Percentiles rank a stretch among this genome's conserved stretches.
phyloP scores from a whole-genome alignment of 2,888 invertebrate species.

The Calliopum simillimum region DNA sequence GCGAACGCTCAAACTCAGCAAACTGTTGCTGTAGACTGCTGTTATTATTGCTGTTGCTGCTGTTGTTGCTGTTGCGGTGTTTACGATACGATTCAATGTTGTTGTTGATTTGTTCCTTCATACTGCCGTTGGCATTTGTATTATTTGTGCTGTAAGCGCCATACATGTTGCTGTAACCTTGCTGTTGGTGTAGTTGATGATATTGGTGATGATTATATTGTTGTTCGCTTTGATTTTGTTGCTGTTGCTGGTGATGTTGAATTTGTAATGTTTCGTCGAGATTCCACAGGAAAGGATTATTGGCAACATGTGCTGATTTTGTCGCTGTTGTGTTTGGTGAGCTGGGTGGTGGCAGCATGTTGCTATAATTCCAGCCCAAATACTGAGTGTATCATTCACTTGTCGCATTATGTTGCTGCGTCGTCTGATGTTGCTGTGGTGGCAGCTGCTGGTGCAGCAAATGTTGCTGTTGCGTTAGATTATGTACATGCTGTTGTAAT shows the following conservation, averaged over 20 bases:
- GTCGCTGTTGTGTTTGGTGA: constrained; percentile 34
- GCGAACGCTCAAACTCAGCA: constrained; percentile 20
- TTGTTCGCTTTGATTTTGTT: constrained; percentile 47
- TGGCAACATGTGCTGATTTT: constrained; percentile 32
- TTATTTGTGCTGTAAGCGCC: constrained; percentile 26
- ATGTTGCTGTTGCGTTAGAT: constrained; percentile 53
- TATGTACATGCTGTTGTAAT: constrained; percentile 54
- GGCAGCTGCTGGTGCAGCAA: constrained; percentile 44
- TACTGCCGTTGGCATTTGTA: constrained; percentile 1
- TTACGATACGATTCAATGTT: constrained; percentile 22
- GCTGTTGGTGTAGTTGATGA: constrained; percentile 43
- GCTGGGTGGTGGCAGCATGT: constrained; percentile 49
- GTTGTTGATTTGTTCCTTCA: neutral
- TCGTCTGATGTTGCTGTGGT: constrained; percentile 50
- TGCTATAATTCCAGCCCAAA: constrained; percentile 65
- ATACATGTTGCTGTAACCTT: constrained; percentile 39
- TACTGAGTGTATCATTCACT: constrained; percentile 66
- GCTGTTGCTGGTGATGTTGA: constrained; percentile 40
- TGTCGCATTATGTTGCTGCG: constrained; percentile 62
- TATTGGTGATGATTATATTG: constrained; percentile 47
- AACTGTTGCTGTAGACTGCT: constrained; percentile 48
- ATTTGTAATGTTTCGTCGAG: constrained; percentile 52
- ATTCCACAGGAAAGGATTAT: constrained; percentile 58
- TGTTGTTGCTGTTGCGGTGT: constrained; percentile 21
- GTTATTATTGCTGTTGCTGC: constrained; percentile 42